Evolutionary conservation across 2,113 vertebrate genomes (phyloP), one percentile per base, ranked within the genome.

Genomic region (Callionymus lyra): DNA sequence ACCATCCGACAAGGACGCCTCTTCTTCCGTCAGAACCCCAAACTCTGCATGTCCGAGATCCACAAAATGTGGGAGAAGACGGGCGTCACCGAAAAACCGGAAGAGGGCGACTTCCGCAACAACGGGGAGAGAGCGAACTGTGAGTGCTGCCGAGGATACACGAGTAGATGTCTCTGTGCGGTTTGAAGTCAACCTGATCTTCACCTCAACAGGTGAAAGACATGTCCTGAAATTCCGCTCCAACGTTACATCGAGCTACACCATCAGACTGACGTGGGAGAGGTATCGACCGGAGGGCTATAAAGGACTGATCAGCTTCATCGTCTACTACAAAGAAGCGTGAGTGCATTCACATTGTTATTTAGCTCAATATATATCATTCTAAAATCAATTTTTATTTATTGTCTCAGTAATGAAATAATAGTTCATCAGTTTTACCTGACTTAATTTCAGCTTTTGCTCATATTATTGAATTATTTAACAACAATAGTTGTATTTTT

Each of bases 301-400:
- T 65, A 70, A 85, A 63, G 89, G 92, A 70, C 90, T 97, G 49
- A 91, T 96, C 77, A 97, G 91, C 79, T 98, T 97, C 73, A 93
- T 93, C 1, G 88, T 97, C 47, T 97, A 94, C 86, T 97, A 92
- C 81, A 97, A 97, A 68, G 94, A 98, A 47, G 91, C 93, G 94
- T 98, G 77, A 93, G 94, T 98, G 52, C 6, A 27, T 5, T 8
- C 4, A 27, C 21, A 27, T n/a, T n/a, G n/a, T n/a, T n/a, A n/a
- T n/a, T n/a, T n/a, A n/a, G n/a, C n/a, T n/a, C n/a, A n/a, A n/a
- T n/a, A n/a, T n/a, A n/a, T n/a, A n/a, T n/a, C n/a, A n/a, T n/a
- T n/a, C n/a, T n/a, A n/a, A n/a, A n/a, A n/a, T n/a, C n/a, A n/a
- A n/a, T n/a, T n/a, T n/a, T n/a, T n/a, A n/a, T n/a, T n/a, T n/a